A percentile compares a stretch with the other conserved stretches of the same genome.
phyloP scores from a whole-genome alignment of 2,888 invertebrate genomes.

The Pachydiplax longipennis region DNA sequence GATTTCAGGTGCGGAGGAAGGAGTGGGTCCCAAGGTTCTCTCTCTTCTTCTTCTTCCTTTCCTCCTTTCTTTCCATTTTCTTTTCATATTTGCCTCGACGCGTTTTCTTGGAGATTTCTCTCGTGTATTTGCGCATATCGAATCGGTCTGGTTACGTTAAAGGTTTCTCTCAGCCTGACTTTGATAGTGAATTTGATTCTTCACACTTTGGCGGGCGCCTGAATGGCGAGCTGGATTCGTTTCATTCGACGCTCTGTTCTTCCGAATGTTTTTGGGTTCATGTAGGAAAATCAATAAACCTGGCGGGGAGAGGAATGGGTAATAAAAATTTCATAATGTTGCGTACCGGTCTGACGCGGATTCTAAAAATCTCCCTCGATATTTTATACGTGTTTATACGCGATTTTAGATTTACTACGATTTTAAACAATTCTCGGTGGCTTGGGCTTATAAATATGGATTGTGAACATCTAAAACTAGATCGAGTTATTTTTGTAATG shows the following conservation, averaged over 20 bases:
- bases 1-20: slow-evolving; percentile 3
- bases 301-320: neutral
- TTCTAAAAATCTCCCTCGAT: neutral
- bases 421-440: no score
- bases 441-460: no score
- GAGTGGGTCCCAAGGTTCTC: neutral
- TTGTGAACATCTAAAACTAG: no score
- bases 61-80: neutral
- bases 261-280: neutral
- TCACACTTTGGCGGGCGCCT: neutral
- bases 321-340: neutral
- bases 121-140: slow-evolving; percentile 16
- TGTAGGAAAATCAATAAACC: neutral
- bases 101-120: slow-evolving; percentile 1
- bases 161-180: neutral
- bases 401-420: neutral
- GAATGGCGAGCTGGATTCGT: neutral
- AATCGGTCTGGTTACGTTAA: neutral
- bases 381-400: neutral
- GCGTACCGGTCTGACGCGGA: neutral
- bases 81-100: neutral
- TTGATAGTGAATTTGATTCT: neutral
- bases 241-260: neutral
- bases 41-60: neutral
- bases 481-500: no score